Evolutionary conservation across 2,797 vertebrate species (phyloP), one percentile per base, ranked within the genome.

Genomic region (Premnoplex brunnescens): DNA sequence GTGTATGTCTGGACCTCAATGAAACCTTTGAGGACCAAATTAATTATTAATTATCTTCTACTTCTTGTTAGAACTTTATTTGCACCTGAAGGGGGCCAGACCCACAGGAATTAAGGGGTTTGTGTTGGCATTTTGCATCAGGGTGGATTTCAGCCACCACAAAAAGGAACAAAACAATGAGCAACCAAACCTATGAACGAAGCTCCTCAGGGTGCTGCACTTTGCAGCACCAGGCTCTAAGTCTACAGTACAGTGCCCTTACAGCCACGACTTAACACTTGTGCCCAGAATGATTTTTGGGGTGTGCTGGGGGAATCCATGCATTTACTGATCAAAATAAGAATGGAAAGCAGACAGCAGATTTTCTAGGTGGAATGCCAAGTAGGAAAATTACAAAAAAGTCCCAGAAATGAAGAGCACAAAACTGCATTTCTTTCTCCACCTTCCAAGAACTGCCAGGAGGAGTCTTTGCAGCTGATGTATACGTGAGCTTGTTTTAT

Each of bases 131-230:
- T 46, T 77, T 56, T 67, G 10, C 32, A 60, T 30, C 10, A 71
- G 49, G 6, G 27, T 13, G 5, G 27, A n/a, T 72, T 46, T 68
- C 60, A 84, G 81, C 16, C 13, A 56, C 5, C 18, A 2, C 4
- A 55, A 32, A 63, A 49, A 60, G 14, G 12, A 89, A 6, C 4
- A 81, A 74, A 76, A 51, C 26, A 30, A 27, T 0, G 5, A 93
- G 48, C 9, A 39, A 16, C 1, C 1, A 0, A 20, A 55, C 51
- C 2, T 1, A 13, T 11, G 16, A 56, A 19, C 0, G 1, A 7
- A 17, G 37, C 21, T 89, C 12, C 37, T 46, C 46, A 8, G 28
- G 15, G 20, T 21, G 22, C 48, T 85, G 12, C 23, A 5, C 14
- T 43, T 46, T 7, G 30, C 44, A 43, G 26, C 22, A 51, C 10